These are phyloP conservation scores for Trigoniulus corallinus DNA, from an alignment of 1,140 invertebrate genomes.

Conservation along the genomic window DNA sequence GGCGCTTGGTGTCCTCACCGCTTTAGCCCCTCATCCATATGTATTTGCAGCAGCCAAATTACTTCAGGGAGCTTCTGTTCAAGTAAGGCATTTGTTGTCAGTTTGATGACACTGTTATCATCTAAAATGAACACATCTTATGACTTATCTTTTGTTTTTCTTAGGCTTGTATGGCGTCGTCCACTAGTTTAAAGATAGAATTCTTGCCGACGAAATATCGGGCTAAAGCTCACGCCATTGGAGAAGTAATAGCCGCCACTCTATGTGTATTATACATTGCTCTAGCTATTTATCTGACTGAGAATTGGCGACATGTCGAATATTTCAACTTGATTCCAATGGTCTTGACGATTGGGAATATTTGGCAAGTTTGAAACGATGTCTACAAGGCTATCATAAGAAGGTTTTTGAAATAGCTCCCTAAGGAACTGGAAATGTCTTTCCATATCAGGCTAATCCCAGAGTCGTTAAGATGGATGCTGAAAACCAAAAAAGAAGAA, in stretches of 20 bases:
- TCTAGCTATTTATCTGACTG: neutral
- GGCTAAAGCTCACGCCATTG: neutral
- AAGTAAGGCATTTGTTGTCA: constrained; percentile 18
- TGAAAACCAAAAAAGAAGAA: neutral
- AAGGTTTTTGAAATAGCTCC: neutral
- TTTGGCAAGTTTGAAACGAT: too few species aligned
- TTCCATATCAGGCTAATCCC: neutral
- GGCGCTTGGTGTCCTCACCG: constrained; percentile 29
- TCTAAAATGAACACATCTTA: neutral
- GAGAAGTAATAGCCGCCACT: neutral
- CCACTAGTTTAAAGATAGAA: neutral
- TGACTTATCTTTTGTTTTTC: neutral
- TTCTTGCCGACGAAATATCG: neutral
- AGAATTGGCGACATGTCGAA: neutral
- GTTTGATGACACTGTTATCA: neutral
- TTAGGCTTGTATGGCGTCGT: neutral
- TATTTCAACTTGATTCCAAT: neutral
- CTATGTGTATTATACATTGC: neutral
- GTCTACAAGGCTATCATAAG: too few species aligned
- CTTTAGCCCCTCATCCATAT: constrained; percentile 26
- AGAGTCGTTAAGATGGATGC: neutral
- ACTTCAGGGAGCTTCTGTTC: constrained; percentile 32
- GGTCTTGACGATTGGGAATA: neutral
- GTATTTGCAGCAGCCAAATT: constrained; percentile 27
- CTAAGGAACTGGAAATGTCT: too few species aligned